Base-by-base conservation (phyloP, 2,797 vertebrate genomes). In the Lerista edwardsae region DNA sequence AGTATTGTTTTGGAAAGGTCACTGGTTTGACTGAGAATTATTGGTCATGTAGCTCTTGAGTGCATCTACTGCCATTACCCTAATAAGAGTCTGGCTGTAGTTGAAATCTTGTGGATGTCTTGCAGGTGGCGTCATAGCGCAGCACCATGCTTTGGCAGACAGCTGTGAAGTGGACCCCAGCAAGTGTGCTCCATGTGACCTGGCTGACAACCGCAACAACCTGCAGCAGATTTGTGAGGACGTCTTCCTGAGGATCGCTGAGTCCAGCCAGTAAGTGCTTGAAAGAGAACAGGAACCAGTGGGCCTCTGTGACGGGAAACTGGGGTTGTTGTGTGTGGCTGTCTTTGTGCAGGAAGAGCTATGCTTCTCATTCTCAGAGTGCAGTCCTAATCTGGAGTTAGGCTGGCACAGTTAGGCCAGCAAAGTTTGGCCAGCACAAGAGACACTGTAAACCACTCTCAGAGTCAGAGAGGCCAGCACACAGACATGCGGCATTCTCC, bases 101-200 rank as follows among this genome's bases (percentile, higher is more conserved):
- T 27, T 31, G 10, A 94, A 17, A 88, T 6, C 57, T 0, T 1
- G 1, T 3, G 41, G 29, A 5, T 76, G 65, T 76, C 4, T 51
- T 83, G 47, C 86, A 99, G 98, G 98, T 9, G 97, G 98, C 59
- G 96, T 97, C 0, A 96, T 99, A 68, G 91, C 74, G 34, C 94
- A 79, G 55, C 95, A 98, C 34, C 98, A 97, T 39, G 71, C 87
- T 51, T 97, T 97, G 0, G 88, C 87, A 0, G 96, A 98, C 25
- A 97, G 94, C 93, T 98, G 96, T 14, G 98, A 99, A 90, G 98
- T 99, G 4, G 98, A 99, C 57, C 97, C 98, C 87, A 95, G 94
- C 87, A 98, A 97, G 90, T 98, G 98, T 25, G 88, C 93, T 0
- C 41, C 94, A 1, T 89, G 95, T 1, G 98, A 99, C 29, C 95